Base-by-base conservation (phyloP, 2,113 vertebrate species). In the Corvus hawaiiensis region DNA sequence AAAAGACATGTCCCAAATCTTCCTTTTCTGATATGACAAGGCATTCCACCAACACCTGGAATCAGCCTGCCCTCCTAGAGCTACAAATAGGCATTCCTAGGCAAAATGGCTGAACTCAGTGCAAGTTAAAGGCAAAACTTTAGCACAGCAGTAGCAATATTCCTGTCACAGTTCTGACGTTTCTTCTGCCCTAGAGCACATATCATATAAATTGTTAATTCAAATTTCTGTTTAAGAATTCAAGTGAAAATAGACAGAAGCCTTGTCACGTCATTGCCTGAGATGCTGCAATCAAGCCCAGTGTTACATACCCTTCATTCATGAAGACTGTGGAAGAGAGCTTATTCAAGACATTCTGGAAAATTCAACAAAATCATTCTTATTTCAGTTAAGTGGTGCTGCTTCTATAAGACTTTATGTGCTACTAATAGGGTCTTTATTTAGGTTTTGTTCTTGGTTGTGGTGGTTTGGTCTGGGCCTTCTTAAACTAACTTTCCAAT, bases 161-260 rank as follows among this genome's bases (percentile, higher is more conserved):
- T 30, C 27, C 13, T 75, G 19, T 32, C 35, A 32, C 0, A 74
- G 48, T 20, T 64, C 17, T 39, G n/a, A 56, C 0, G 0, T 55
- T 81, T 87, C 54, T 85, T 64, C 66, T 87, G 48, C 48, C 89
- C 64, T 78, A 23, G 27, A 75, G 54, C 11, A 76, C 41, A 0
- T 33, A 49, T 48, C 30, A 44, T 49, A 79, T 21, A 61, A 82
- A 64, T n/a, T 72, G 33, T 76, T 88, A 88, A 79, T 78, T 76
- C 6, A 66, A 62, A 35, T 51, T 86, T 67, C 41, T 55, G 33
- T 71, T 89, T 63, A 67, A 72, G 73, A 94, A 78, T 27, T 87
- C 59, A 78, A 72, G 23, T 87, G 61, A 87, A 91, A 77, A 56
- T 1, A 73, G 35, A 80, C 68, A 55, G 35, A 84, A 87, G 27